Evolutionary conservation across 1,140 invertebrate genomes (phyloP), one percentile per base, ranked within the genome.

Genomic region (Odontomachus brunneus): DNA sequence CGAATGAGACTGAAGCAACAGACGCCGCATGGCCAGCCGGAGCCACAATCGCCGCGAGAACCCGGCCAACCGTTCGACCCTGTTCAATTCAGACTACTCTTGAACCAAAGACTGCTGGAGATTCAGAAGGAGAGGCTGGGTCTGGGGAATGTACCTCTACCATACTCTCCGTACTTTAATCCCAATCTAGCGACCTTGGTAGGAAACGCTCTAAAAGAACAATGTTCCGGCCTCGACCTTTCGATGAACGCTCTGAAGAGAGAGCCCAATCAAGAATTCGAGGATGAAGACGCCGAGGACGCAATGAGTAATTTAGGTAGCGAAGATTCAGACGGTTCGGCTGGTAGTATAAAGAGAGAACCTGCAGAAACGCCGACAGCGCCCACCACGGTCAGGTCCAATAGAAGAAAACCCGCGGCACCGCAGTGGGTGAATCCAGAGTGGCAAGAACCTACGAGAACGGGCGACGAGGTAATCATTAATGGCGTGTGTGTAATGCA

Each of bases 381-480:
- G 19, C 94, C 94, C 0, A 94, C 95, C 22, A 94, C 95, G n/a
- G 95, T 94, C 12, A 94, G 94, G 84, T 96, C 96, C 62, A 96
- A 95, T 63, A 93, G 98, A 80, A 95, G 98, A 76, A 99, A 99
- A 94, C 97, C 98, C 0, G 98, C 98, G 0, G 98, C 98, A 38
- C 99, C 99, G 0, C 98, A 99, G 94, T 99, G 98, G 98, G 98
- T 99, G 0, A 99, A 99, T 93, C 98, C 98, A 2, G 98, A 98
- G 69, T 97, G 97, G 96, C 97, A 98, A 91, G 96, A 98, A 87
- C 94, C 91, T 53, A 83, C 92, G 33, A 94, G 94, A 74, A 95
- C 95, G 82, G 95, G 95, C 12, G 96, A 96, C 86, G 97, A 98
- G 92, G 96, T 98, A 0, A 98, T 98, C 83, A 98, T 98, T 84